These are phyloP conservation scores for Channa striata DNA, from an alignment of 2,797 vertebrate species.

Conservation along the genomic window DNA sequence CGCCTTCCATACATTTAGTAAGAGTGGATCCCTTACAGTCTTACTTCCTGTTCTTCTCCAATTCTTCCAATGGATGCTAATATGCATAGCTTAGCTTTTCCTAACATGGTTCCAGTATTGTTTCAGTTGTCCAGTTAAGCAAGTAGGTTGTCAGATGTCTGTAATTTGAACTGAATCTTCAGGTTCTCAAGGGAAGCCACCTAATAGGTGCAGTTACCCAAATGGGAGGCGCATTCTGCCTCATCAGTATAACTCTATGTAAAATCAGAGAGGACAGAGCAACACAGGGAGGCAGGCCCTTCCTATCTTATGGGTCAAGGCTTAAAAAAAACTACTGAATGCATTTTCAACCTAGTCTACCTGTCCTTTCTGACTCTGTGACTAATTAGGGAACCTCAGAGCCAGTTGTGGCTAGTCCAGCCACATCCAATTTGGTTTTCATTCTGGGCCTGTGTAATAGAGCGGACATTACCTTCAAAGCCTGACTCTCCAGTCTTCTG, in stretches of 20 bases:
- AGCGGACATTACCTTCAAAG: conserved; percentile 7
- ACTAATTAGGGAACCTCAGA: background rate
- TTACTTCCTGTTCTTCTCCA: background rate
- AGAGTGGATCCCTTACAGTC: background rate
- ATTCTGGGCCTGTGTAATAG: background rate
- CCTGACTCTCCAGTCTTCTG: conserved; percentile 48
- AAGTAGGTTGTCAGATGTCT: conserved; percentile 24
- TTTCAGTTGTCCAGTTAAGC: background rate
- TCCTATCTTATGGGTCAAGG: background rate
- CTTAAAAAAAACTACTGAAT: background rate
- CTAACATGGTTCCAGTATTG: background rate
- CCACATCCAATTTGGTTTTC: background rate
- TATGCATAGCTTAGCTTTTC: background rate
- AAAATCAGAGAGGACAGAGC: conserved; percentile 87
- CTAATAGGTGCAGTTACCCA: conserved; percentile 92
- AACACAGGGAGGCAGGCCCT: conserved; percentile 71
- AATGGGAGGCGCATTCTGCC: conserved; percentile 91
- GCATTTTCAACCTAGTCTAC: background rate
- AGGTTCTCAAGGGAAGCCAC: conserved; percentile 90
- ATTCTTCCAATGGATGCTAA: conserved; percentile 1
- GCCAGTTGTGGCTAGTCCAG: background rate
- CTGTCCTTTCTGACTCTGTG: background rate
- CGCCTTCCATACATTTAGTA: background rate
- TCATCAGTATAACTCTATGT: conserved; percentile 91
- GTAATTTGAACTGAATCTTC: conserved; percentile 54